Evolutionary conservation across 1,140 invertebrate species (phyloP).

Genomic region (Drosophila lacteicornis): DNA sequence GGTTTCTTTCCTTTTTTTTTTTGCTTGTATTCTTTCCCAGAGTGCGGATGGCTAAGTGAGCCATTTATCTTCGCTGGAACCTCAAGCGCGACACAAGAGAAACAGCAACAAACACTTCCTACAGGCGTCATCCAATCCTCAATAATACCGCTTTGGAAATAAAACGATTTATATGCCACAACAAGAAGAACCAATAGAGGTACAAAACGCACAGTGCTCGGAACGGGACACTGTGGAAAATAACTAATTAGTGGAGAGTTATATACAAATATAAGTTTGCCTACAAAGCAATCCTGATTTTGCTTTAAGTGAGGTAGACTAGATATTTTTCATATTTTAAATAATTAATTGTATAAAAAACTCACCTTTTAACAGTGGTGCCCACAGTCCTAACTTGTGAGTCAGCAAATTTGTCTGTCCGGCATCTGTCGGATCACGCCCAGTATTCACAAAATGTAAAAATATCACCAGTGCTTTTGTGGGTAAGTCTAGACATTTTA

Average conservation of each 20-base stretch:
- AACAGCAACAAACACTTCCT: slow-evolving; percentile 66
- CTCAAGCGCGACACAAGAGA: slow-evolving; percentile 78
- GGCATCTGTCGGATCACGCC: no score
- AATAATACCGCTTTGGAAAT: slow-evolving; percentile 73
- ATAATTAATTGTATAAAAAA: no score
- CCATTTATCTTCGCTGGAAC: slow-evolving; percentile 84
- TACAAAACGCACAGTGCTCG: slow-evolving; percentile 4
- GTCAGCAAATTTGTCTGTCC: no score
- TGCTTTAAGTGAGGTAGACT: no score
- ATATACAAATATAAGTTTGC: background rate
- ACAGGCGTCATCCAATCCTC: slow-evolving; percentile 81
- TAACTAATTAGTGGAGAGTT: background rate
- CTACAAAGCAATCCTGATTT: background rate
- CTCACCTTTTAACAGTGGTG: no score
- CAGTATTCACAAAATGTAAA: no score
- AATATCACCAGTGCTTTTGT: no score
- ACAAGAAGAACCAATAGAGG: slow-evolving; percentile 33
- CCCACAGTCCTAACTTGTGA: no score
- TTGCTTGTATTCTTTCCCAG: slow-evolving; percentile 24
- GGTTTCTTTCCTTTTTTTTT: slow-evolving; percentile 22
- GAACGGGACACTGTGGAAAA: slow-evolving; percentile 4
- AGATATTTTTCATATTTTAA: background rate
- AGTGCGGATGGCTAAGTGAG: slow-evolving; percentile 75
- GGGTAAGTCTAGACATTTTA: no score
- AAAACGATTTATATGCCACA: slow-evolving; percentile 83